A percentile compares a stretch with the other conserved stretches of the same genome.
These are phyloP conservation scores for Globodera rostochiensis DNA, from an alignment of 1,140 invertebrate species.

Conservation along the genomic window DNA sequence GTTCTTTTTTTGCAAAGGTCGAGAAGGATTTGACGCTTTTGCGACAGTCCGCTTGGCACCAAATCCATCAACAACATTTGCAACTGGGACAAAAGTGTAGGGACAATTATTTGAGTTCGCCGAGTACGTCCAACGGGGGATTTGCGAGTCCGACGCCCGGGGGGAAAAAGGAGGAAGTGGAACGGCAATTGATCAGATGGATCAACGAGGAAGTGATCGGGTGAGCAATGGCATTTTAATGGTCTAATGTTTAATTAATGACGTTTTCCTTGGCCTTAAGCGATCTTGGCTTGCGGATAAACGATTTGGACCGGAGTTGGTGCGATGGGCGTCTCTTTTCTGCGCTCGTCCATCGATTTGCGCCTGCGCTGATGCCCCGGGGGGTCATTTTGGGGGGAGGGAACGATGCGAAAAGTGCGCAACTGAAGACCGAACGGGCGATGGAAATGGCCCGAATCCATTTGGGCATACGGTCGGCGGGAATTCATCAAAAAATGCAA, in stretches of 20 bases:
- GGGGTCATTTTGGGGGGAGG: constrained; percentile 77
- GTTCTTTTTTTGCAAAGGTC: constrained; percentile 34
- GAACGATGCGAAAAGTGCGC: constrained; percentile 74
- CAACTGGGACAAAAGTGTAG: constrained; percentile 1
- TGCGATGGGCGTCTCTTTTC: constrained; percentile 93
- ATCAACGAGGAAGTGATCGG: constrained; percentile 33
- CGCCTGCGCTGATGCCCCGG: constrained; percentile 79
- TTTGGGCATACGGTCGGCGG: constrained; percentile 75
- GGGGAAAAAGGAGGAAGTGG: constrained; percentile 23
- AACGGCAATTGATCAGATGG: constrained; percentile 40
- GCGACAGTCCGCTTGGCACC: constrained; percentile 32
- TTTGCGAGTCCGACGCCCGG: not conserved
- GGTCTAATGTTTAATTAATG: not conserved
- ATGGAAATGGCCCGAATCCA: constrained; percentile 89
- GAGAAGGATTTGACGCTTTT: constrained; percentile 38
- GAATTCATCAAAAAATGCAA: constrained; percentile 13
- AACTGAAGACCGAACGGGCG: constrained; percentile 82
- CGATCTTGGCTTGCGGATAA: constrained; percentile 69
- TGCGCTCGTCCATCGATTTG: constrained; percentile 90
- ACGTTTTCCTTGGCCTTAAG: not conserved
- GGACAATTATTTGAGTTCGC: not conserved
- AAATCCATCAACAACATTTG: constrained; percentile 9
- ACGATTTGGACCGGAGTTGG: constrained; percentile 95
- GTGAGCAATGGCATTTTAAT: not conserved
- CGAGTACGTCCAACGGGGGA: constrained; percentile 3